Evolutionary conservation across 1,140 invertebrate genomes (phyloP).

Genomic region (Pachyrhynchus sulphureomaculatus): DNA sequence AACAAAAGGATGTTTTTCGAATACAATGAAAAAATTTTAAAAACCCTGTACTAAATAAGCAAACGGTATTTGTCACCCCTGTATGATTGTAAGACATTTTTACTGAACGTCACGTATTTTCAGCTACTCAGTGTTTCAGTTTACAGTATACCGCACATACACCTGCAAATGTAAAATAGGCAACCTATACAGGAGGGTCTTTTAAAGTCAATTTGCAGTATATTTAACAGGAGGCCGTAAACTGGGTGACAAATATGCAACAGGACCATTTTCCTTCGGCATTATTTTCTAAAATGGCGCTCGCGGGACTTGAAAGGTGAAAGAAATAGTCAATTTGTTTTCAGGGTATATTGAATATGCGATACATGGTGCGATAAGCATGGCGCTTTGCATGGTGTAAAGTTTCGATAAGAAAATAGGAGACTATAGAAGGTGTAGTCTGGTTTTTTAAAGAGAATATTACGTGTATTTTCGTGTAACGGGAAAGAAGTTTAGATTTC

Average conservation of each 20-base stretch:
- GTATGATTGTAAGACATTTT: too few relatives aligned
- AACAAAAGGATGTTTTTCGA: too few relatives aligned
- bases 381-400: conserved; percentile 13
- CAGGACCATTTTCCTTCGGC: conserved; percentile 7
- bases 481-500: too few relatives aligned
- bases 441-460: too few relatives aligned
- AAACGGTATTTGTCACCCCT: too few relatives aligned
- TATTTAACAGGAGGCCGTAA: conserved; percentile 16
- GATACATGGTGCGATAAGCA: conserved; percentile 15
- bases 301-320: conserved; percentile 14
- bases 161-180: conserved; percentile 10
- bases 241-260: conserved; percentile 27
- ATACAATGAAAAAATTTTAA: too few relatives aligned
- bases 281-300: conserved; percentile 17
- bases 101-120: background rate
- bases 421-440: too few relatives aligned
- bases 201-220: conserved; percentile 23
- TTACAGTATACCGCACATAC: background rate
- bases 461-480: too few relatives aligned
- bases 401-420: conserved; percentile 14
- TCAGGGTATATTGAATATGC: conserved; percentile 16
- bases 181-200: background rate
- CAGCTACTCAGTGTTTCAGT: background rate
- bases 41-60: too few relatives aligned
- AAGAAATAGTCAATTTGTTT: conserved; percentile 29